Base-by-base conservation (phyloP, 2,113 vertebrate species). In the Polypterus senegalus region DNA sequence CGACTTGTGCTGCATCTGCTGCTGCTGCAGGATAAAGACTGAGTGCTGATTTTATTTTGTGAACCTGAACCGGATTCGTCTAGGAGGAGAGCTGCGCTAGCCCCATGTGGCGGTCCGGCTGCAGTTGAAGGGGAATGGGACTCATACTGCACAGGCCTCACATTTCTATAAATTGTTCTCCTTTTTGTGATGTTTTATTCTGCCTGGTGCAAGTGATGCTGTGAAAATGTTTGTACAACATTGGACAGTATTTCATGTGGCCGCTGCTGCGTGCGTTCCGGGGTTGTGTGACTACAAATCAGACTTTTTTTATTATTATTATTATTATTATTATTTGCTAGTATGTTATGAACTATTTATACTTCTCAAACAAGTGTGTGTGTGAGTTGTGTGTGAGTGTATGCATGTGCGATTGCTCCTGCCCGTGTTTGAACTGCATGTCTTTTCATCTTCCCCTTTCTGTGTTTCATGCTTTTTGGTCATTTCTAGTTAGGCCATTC, bases 281-380 rank as follows among this genome's bases (percentile, higher is more conserved):
- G 65, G 63, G 72, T 9, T 48, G 51, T 61, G 66, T 71, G 63
- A 68, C 65, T 62, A 73, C 69, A 70, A 67, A 59, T 48, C 61
- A 60, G 51, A 67, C 27, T 61, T 54, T 60, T 59, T 9, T 69
- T 61, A 49, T n/a, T n/a, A n/a, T n/a, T n/a, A n/a, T n/a, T n/a
- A 61, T 60, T 49, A 47, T 62, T 69, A 67, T 67, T 66, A 57
- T 49, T 57, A 69, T 55, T 59, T 66, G 53, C 71, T 73, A 81
- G 76, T 80, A 77, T 69, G 78, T 73, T 59, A 73, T 67, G 77
- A 70, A 74, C 70, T 71, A 71, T 74, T 79, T 74, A 76, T 81
- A 65, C 58, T 68, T 47, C 66, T 68, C 61, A 70, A 62, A 68
- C 62, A 62, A 69, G 45, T 69, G n/a, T 65, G 66, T 57, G 48